Evolutionary conservation across 2,888 invertebrate species (phyloP).

Genomic region (Erebia ligea): DNA sequence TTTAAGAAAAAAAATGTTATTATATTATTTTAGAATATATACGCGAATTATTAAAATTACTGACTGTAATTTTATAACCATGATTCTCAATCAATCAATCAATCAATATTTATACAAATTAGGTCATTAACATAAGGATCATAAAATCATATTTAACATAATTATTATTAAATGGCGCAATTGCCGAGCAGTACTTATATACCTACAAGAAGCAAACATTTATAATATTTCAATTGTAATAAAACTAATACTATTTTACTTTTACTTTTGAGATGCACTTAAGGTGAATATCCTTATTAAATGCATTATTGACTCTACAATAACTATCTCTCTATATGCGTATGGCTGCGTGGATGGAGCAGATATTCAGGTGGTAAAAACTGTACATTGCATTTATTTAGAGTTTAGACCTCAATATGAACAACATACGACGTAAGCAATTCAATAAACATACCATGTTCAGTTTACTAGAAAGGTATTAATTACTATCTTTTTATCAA

Average conservation of each 20-base stretch:
- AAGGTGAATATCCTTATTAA: neutral
- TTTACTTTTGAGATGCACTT: neutral
- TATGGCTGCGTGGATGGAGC: slow-evolving; percentile 47
- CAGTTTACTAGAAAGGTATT: too few relatives aligned
- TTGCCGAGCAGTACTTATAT: neutral
- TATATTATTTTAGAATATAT: neutral
- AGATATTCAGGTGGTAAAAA: slow-evolving; percentile 25
- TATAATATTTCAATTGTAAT: neutral
- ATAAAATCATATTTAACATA: too few relatives aligned
- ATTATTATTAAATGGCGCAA: too few relatives aligned
- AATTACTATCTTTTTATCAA: too few relatives aligned
- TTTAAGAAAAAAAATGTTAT: neutral
- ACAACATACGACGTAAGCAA: too few relatives aligned
- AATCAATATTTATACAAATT: too few relatives aligned
- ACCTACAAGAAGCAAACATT: neutral
- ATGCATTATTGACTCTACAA: neutral
- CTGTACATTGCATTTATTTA: slow-evolving; percentile 25
- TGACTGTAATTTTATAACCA: too few relatives aligned
- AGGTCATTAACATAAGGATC: too few relatives aligned
- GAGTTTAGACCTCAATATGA: neutral
- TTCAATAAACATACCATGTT: too few relatives aligned
- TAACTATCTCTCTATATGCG: slow-evolving; percentile 28
- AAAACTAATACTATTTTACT: neutral
- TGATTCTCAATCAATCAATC: too few relatives aligned
- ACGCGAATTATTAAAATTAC: neutral